Evolutionary conservation across 2,888 invertebrate genomes (phyloP).

Genomic region (Idaea aversata): DNA sequence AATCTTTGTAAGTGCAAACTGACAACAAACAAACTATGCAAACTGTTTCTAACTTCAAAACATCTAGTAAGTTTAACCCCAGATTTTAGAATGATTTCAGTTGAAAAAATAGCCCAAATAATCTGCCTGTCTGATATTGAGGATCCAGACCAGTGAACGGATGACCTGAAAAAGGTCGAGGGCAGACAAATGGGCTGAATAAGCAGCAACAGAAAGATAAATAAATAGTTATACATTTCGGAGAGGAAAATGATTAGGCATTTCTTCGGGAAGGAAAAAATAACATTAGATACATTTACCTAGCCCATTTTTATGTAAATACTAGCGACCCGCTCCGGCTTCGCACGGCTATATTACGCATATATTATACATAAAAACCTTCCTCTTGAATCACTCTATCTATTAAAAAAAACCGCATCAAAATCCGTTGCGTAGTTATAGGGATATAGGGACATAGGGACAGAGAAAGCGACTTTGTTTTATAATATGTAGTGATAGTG

Average conservation of each 20-base stretch:
- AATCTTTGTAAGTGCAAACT: background rate
- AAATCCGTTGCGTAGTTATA: no score
- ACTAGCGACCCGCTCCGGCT: no score
- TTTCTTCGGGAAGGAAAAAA: background rate
- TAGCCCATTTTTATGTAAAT: background rate
- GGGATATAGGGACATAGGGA: no score
- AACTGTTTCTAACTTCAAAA: background rate
- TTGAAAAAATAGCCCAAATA: background rate
- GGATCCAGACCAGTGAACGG: background rate
- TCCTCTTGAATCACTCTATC: no score
- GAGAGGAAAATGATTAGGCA: background rate
- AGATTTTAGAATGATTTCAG: background rate
- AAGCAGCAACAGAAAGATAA: background rate
- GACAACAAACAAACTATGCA: background rate
- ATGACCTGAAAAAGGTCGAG: background rate
- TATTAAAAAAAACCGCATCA: no score
- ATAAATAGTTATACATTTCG: background rate
- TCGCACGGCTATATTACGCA: no score
- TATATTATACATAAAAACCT: no score
- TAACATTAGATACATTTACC: no score
- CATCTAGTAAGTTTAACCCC: background rate
- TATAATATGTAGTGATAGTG: no score
- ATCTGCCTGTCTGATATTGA: background rate
- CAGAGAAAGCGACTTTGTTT: no score
- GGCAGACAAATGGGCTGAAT: background rate